Conservation (phyloP, 2,888 invertebrate genomes). For the Lutraria lutraria region DNA sequence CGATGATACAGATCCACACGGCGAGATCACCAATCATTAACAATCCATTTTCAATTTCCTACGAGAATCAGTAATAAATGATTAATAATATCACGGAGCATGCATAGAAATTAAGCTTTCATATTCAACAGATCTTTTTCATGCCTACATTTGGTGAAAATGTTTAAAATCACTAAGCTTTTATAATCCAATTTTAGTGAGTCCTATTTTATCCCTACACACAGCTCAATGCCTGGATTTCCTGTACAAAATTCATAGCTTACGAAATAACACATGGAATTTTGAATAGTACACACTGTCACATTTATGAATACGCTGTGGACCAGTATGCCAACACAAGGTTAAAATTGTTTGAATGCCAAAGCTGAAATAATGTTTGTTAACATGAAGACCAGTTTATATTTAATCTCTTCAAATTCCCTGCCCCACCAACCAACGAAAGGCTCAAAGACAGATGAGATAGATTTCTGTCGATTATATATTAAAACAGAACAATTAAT, state of each 20-base stretch:
- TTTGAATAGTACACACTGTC: conserved; percentile 34
- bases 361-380: conserved; percentile 10
- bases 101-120: conserved; percentile 24
- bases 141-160: background rate
- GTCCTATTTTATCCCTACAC: background rate
- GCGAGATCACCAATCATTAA: conserved; percentile 42
- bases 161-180: conserved; percentile 22
- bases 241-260: conserved; percentile 14
- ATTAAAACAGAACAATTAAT: conserved; percentile 25
- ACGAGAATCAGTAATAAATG: conserved; percentile 1
- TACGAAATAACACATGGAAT: conserved; percentile 1
- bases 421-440: background rate
- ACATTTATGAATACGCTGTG: conserved; percentile 26
- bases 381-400: background rate
- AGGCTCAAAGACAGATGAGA: background rate
- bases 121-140: conserved; percentile 28
- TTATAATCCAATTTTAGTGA: conserved; percentile 33
- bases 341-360: conserved; percentile 40
- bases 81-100: background rate
- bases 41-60: conserved; percentile 58
- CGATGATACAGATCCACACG: conserved; percentile 28
- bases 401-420: conserved; percentile 18
- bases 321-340: conserved; percentile 29
- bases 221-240: conserved; percentile 14
- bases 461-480: background rate